Conservation (phyloP, 2,113 vertebrate species). For the Percina caprodes region DNA sequence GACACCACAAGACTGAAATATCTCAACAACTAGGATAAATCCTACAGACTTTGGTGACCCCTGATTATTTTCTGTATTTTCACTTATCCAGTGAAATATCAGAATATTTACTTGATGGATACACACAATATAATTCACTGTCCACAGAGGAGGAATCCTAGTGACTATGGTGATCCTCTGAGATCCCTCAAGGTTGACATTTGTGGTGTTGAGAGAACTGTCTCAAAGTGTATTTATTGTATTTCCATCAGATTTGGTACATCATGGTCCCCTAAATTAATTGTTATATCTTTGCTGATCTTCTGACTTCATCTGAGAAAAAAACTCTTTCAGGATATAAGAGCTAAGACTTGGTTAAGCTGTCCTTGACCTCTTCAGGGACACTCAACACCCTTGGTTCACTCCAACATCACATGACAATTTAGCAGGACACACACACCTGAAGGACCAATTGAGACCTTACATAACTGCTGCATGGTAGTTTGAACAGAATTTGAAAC, state of each 20-base stretch:
- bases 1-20: neutral
- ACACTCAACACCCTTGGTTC: slow-evolving; percentile 18
- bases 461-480: slow-evolving; percentile 7
- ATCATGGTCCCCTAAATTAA: neutral
- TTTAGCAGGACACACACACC: slow-evolving; percentile 19
- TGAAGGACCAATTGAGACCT: slow-evolving; percentile 12
- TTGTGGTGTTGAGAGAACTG: neutral
- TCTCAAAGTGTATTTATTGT: no score
- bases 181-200: neutral
- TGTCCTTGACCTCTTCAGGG: slow-evolving; percentile 45
- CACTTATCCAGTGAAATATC: neutral
- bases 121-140: no score
- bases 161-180: no score
- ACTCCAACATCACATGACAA: slow-evolving; percentile 5
- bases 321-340: neutral
- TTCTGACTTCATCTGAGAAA: no score
- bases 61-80: neutral
- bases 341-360: slow-evolving; percentile 3
- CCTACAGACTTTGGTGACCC: neutral
- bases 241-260: no score
- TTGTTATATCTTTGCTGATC: neutral
- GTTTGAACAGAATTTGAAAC: slow-evolving; percentile 4
- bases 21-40: neutral
- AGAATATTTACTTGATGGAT: neutral
- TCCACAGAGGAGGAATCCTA: no score